These are phyloP conservation scores for Etheostoma perlongum DNA, from an alignment of 2,797 vertebrate species.

Conservation along the genomic window DNA sequence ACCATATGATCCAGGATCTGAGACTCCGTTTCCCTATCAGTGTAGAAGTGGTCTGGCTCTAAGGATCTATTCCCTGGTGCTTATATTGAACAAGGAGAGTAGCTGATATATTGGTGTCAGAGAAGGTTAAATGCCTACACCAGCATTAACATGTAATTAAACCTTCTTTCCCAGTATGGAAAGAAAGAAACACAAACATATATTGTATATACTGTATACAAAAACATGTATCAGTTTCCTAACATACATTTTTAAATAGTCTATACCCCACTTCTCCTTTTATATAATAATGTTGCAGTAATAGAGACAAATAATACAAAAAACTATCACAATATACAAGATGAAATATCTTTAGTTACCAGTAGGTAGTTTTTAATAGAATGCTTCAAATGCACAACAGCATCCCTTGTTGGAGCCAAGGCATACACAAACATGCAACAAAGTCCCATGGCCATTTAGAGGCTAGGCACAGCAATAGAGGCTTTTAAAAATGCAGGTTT, in stretches of 20 bases:
- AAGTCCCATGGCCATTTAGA: slow-evolving; percentile 31
- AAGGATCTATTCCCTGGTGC: slow-evolving; percentile 66
- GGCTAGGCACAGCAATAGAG: neutral
- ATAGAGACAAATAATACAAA: neutral
- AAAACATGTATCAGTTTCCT: neutral
- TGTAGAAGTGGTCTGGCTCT: slow-evolving; percentile 50
- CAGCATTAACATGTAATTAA: slow-evolving; percentile 71
- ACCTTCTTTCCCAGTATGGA: slow-evolving; percentile 24
- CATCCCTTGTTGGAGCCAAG: neutral
- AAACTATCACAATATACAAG: neutral
- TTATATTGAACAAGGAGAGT: slow-evolving; percentile 47
- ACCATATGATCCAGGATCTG: slow-evolving; percentile 24
- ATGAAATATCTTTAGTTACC: neutral
- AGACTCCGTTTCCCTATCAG: neutral
- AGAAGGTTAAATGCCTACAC: slow-evolving; percentile 70
- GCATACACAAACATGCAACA: slow-evolving; percentile 3
- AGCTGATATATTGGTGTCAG: slow-evolving; percentile 73
- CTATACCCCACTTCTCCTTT: neutral
- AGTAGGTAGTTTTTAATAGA: neutral
- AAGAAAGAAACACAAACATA: slow-evolving; percentile 24
- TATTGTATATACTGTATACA: neutral
- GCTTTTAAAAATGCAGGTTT: slow-evolving; percentile 50
- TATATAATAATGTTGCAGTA: neutral
- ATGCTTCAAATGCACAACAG: neutral
- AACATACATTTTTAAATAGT: slow-evolving; percentile 12